Evolutionary conservation across 2,797 vertebrate species (phyloP), one percentile per base, ranked within the genome.

Genomic region (Tamandua tetradactyla): DNA sequence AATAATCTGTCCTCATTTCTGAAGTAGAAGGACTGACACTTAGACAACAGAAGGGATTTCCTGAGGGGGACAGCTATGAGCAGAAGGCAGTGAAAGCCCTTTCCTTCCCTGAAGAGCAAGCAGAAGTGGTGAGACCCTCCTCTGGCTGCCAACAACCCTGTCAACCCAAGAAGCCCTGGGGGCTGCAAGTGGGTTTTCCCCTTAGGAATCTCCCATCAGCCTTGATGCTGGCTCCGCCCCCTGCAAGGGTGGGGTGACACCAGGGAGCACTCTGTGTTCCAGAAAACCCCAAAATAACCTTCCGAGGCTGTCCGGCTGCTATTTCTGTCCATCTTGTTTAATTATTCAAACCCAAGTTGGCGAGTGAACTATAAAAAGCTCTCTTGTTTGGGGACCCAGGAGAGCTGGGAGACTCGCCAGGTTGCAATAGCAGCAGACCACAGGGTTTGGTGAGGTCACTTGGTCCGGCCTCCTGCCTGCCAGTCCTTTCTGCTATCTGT

Each of bases 311-410:
- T 93, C 96, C 94, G 18, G 95, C 89, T 96, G 87, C 96, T 97
- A 97, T 97, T 97, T 97, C 93, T 95, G 97, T 97, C 93, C 93
- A 57, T 92, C 90, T 94, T 94, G 91, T 97, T 97, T 97, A 97
- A 97, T 97, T 97, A 97, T 97, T 97, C 96, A 97, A 97, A 94
- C 93, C 96, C 92, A 95, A 94, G 94, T 95, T 93, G 87, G 87
- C 92, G 96, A 83, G 87, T 92, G 95, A 96, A 85, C 97, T 97
- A 96, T 97, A 97, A 96, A 97, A 97, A 97, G 95, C 95, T 94
- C 94, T 95, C 90, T 82, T 85, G 83, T 96, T 95, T 81, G 89
- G 95, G 97, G 94, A 94, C 95, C 97, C 93, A 94, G 92, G 96
- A 97, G 96, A 93, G 92, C 96, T n/a, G 95, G 96, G 96, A 95